Evolutionary conservation across 2,888 invertebrate species (phyloP).

Genomic region (Buathra laborator): DNA sequence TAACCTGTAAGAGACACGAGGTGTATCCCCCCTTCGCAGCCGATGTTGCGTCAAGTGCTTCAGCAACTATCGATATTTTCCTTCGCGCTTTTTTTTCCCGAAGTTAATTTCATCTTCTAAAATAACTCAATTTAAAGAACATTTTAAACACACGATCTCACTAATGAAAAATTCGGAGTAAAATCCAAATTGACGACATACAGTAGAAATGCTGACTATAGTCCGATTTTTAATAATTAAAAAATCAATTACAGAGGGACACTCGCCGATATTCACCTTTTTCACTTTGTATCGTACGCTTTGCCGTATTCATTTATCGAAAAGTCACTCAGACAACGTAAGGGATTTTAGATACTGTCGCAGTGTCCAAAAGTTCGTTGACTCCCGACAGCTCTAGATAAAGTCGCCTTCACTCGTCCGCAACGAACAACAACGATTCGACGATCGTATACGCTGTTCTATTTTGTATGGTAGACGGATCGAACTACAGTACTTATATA

Average conservation of each 20-base stretch:
- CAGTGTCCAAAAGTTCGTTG: not conserved
- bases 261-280: too few relatives aligned
- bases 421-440: constrained; percentile 5
- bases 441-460: not conserved
- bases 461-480: constrained; percentile 1
- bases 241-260: too few relatives aligned
- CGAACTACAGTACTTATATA: not conserved
- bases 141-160: too few relatives aligned
- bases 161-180: too few relatives aligned
- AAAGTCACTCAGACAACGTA: not conserved
- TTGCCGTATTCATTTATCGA: not conserved
- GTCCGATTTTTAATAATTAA: too few relatives aligned
- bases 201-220: too few relatives aligned
- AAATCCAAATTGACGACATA: too few relatives aligned
- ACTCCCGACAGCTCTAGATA: constrained; percentile 5
- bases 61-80: not conserved
- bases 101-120: not conserved
- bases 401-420: not conserved
- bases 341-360: not conserved
- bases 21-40: constrained; percentile 13
- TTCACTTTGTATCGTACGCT: too few relatives aligned
- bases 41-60: not conserved
- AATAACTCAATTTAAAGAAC: too few relatives aligned
- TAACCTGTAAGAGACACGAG: constrained; percentile 18
- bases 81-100: not conserved